Evolutionary conservation across 2,113 vertebrate species (phyloP).

Genomic region (Labrus mixtus): DNA sequence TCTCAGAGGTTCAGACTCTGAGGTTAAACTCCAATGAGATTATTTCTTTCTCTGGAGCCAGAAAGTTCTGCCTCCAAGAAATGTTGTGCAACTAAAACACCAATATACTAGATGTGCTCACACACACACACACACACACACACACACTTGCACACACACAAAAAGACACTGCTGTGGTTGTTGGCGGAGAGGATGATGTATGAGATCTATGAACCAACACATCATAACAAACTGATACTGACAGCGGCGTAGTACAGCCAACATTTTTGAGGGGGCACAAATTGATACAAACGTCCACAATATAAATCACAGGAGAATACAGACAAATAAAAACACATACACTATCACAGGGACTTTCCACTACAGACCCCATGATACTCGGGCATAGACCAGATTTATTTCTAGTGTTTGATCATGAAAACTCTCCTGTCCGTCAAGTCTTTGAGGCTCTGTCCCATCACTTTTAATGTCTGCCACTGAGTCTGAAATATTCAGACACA

Average conservation of each 20-base stretch:
- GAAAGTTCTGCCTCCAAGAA: conserved; percentile 22
- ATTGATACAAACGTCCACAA: conserved; percentile 41
- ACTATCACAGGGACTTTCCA: conserved; percentile 17
- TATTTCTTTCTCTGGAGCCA: conserved; percentile 21
- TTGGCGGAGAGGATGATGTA: conserved; percentile 34
- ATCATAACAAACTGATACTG: conserved; percentile 51
- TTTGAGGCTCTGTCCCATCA: conserved; percentile 18
- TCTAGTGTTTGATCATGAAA: conserved; percentile 11
- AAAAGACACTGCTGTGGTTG: conserved; percentile 17
- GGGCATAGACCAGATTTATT: neutral
- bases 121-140: neutral
- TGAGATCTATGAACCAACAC: conserved; percentile 46
- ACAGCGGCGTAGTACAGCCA: conserved; percentile 33
- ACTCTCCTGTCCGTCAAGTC: conserved; percentile 28
- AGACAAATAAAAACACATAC: conserved; percentile 18
- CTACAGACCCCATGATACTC: conserved; percentile 8
- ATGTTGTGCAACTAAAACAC: conserved; percentile 28
- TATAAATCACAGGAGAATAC: conserved; percentile 43
- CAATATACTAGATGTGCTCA: neutral
- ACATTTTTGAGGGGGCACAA: conserved; percentile 40
- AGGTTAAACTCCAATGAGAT: conserved; percentile 17
- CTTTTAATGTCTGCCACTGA: conserved; percentile 37
- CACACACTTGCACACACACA: conserved; percentile 1
- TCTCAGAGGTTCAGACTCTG: neutral
- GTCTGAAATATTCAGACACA: conserved; percentile 43